These are phyloP conservation scores for Drusus annulatus DNA, from an alignment of 1,140 invertebrate genomes.

Conservation along the genomic window DNA sequence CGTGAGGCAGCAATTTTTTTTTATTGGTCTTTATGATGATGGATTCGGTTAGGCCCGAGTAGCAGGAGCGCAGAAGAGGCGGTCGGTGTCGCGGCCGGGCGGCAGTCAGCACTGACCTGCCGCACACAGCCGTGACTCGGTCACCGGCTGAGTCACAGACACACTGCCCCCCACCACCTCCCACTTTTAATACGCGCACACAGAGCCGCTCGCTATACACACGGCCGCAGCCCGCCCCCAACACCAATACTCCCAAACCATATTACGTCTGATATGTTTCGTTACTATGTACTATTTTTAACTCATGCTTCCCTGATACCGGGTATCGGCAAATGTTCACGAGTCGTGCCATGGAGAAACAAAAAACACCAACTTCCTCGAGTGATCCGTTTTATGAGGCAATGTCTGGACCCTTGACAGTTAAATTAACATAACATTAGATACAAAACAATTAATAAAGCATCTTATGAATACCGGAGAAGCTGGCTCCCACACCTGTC, in stretches of 20 bases:
- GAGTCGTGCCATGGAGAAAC: neutral
- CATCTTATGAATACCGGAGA: too few species aligned
- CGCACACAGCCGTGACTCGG: conserved; percentile 53
- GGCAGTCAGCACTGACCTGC: conserved; percentile 52
- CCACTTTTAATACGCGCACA: conserved; percentile 26
- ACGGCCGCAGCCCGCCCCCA: neutral
- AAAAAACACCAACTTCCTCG: too few species aligned
- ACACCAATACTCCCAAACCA: neutral
- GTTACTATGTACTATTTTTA: conserved; percentile 30
- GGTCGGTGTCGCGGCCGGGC: conserved; percentile 11
- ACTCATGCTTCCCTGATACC: conserved; percentile 36
- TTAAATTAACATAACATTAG: too few species aligned
- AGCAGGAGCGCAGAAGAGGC: conserved; percentile 45
- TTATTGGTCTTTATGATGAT: neutral
- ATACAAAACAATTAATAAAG: too few species aligned
- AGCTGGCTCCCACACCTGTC: too few species aligned
- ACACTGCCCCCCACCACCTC: conserved; percentile 49
- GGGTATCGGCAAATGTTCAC: conserved; percentile 13
- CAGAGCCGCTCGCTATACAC: conserved; percentile 8
- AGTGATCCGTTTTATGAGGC: too few species aligned
- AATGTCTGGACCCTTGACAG: too few species aligned
- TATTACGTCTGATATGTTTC: conserved; percentile 21
- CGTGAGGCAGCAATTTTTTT: neutral
- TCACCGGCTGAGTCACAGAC: conserved; percentile 57
- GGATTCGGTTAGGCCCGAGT: neutral